Evolutionary conservation across 2,113 vertebrate genomes (phyloP), one percentile per base, ranked within the genome.

Genomic region (Phasianus colchicus): DNA sequence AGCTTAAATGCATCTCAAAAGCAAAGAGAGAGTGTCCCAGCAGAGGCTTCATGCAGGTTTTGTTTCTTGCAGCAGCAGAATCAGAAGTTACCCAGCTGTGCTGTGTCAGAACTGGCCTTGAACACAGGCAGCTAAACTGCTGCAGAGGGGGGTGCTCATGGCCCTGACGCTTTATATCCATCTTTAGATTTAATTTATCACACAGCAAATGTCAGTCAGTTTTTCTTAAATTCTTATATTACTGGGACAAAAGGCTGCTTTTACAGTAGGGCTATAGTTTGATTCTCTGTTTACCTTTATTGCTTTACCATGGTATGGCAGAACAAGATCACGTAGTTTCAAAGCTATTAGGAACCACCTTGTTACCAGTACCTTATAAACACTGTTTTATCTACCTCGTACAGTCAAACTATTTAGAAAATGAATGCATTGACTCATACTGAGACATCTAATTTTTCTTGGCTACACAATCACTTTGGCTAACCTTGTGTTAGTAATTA

Each of bases 401-500:
- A 57, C 89, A 95, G 93, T 72, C 75, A 54, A 50, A 63, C 63
- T 66, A 47, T 58, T 83, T 66, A 72, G 92, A 77, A 93, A 70
- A 91, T 95, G 36, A 63, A 89, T 91, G 72, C 85, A 61, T 88
- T 94, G 90, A 96, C 83, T 96, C 85, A 77, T 54, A 70, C 78
- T 55, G 75, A 80, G 50, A 69, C 69, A 58, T 86, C 83, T 95
- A 80, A 83, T 96, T 94, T 93, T 93, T 95, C 90, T 86, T 94
- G 92, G 92, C 92, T 80, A 32, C 55, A 40, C 55, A 66, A 66
- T 80, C 79, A n/a, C 71, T 89, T 80, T 86, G 95, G 75, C 83
- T 92, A 92, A 91, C 93, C 90, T 96, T 60, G 32, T 70, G 76
- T 88, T 72, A 90, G 88, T 86, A 85, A 92, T 94, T 92, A 29